phyloP scores from a whole-genome alignment of 2,888 invertebrate genomes.

The Rhamnusium bicolor region DNA sequence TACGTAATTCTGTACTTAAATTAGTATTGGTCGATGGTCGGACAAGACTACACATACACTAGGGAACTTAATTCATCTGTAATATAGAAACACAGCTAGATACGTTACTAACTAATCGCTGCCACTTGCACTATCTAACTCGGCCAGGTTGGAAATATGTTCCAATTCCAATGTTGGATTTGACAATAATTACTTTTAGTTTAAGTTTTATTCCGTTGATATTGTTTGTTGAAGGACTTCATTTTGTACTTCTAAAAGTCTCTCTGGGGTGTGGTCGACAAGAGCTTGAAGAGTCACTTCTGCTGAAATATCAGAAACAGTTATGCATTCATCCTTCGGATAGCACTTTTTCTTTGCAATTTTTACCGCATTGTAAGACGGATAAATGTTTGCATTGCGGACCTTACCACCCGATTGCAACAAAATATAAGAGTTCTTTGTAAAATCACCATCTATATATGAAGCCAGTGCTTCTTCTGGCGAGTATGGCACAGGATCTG shows the following conservation, averaged over 20 bases:
- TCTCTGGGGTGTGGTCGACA: slow-evolving; percentile 19
- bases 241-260: slow-evolving; percentile 14
- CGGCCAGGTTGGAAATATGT: too few species aligned
- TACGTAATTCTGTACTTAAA: too few species aligned
- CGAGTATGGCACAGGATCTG: slow-evolving; percentile 1
- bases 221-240: background rate
- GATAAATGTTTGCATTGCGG: slow-evolving; percentile 20
- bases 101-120: too few species aligned
- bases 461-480: slow-evolving; percentile 32
- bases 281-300: slow-evolving; percentile 21
- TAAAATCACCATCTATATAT: slow-evolving; percentile 23
- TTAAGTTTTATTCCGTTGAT: background rate
- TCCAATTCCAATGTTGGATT: too few species aligned
- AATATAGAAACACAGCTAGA: too few species aligned
- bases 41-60: too few species aligned
- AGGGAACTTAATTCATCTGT: too few species aligned
- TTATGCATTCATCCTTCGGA: slow-evolving; percentile 5
- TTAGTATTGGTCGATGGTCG: too few species aligned
- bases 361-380: slow-evolving; percentile 5
- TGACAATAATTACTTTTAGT: too few species aligned
- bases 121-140: too few species aligned
- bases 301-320: slow-evolving; percentile 25
- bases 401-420: slow-evolving; percentile 12
- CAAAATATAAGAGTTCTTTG: slow-evolving; percentile 22
- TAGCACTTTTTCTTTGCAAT: slow-evolving; percentile 27